Base-by-base conservation (phyloP, 2,888 invertebrate genomes). In the Eupeodes latifasciatus region DNA sequence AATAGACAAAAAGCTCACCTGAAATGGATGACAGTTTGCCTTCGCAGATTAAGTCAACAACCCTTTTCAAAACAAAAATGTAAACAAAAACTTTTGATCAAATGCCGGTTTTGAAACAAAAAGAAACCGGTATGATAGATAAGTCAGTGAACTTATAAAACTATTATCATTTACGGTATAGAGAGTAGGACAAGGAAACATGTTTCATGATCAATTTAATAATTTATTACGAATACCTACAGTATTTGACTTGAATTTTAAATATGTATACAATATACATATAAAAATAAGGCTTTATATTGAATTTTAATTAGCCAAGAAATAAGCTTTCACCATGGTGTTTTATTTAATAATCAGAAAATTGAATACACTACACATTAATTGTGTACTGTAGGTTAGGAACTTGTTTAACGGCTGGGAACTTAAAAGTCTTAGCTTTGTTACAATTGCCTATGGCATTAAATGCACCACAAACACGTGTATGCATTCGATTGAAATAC, bases 101-200 rank as follows among this genome's bases (percentile, higher is more conserved):
- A 64, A 47, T 40, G 64, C 77, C 69, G 69, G 67, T 55, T 75
- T 76, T 64, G 10, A n/a, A 11, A 40, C 53, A 34, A 51, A 16
- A 12, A 9, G 36, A 53, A 69, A 36, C 53, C 81, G 76, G 77
- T 27, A 27, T 27, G 27, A 27, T 51, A 61, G 61, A 53, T 74
- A 40, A 74, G 79, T 84, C 79, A 84, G 19, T 74, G 79, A 84
- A 84, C 79, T 69, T 53, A n/a, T 12, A 5, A 62, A 27, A 16
- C 49, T 64, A 71, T 77, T 64, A n/a, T 64, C 27, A 2, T 14
- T 55, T 49, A 67, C 9, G 12, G 2, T 14, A 34, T n/a, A 53
- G n/a, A 16, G 12, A 64, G 72, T 34, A 14, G 19, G 27, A 49
- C 7, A 47, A 59, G n/a, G n/a, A 55, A 59, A 59, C 71, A 55